Evolutionary conservation across 2,888 invertebrate species (phyloP).

Genomic region (Brachyopa scutellaris): DNA sequence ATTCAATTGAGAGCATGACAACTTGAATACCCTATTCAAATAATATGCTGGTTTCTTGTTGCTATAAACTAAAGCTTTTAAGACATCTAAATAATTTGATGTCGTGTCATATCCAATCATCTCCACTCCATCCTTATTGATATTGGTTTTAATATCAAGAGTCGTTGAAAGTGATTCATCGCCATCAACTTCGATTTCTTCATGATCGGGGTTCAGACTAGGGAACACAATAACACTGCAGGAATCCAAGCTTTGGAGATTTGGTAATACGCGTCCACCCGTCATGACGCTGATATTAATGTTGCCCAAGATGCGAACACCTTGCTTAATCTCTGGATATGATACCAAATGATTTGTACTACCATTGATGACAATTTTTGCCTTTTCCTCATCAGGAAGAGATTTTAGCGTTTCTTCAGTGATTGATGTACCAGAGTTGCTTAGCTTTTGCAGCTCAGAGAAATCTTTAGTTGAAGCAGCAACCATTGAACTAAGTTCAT

Average conservation of each 20-base stretch:
- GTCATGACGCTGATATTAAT: constrained; percentile 87
- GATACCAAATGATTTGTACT: constrained; percentile 80
- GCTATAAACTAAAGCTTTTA: constrained; percentile 89
- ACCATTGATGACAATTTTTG: constrained; percentile 76
- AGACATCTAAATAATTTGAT: constrained; percentile 79
- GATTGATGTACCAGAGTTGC: background rate
- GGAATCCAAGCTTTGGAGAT: constrained; percentile 90
- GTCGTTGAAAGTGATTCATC: constrained; percentile 80
- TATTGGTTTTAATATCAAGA: constrained; percentile 85
- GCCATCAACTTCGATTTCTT: constrained; percentile 84
- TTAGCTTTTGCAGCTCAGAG: constrained; percentile 27
- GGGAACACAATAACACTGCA: constrained; percentile 97
- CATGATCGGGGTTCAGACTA: constrained; percentile 97
- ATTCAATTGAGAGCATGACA: constrained; percentile 96
- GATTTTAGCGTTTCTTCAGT: constrained; percentile 30
- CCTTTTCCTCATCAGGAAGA: constrained; percentile 60
- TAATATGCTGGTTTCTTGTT: constrained; percentile 98
- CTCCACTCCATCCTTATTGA: constrained; percentile 93
- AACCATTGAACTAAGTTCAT: constrained; percentile 75
- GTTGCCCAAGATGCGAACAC: constrained; percentile 94
- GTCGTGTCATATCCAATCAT: constrained; percentile 81
- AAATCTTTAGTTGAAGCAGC: constrained; percentile 53
- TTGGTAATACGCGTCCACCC: constrained; percentile 75
- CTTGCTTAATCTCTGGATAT: constrained; percentile 83
- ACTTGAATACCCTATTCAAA: constrained; percentile 96